These are phyloP conservation scores for Sarcophaga peregrina DNA, from an alignment of 1,140 invertebrate genomes.

Conservation along the genomic window DNA sequence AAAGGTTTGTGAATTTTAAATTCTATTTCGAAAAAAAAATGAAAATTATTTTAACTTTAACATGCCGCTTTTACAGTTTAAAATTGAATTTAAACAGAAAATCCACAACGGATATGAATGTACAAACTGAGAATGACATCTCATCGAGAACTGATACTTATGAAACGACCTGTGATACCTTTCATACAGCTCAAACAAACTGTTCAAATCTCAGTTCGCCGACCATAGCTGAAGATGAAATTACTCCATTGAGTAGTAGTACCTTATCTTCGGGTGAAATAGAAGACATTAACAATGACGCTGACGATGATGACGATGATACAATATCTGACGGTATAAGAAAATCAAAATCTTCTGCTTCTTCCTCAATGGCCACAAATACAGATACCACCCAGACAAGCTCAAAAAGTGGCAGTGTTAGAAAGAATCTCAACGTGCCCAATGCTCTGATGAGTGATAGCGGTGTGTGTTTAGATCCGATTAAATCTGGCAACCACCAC, in stretches of 20 bases:
- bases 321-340: slow-evolving; percentile 53
- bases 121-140: slow-evolving; percentile 55
- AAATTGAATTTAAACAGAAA: slow-evolving; percentile 55
- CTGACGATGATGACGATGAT: slow-evolving; percentile 47
- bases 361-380: slow-evolving; percentile 49
- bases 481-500: slow-evolving; percentile 36
- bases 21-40: not conserved
- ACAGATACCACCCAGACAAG: slow-evolving; percentile 51
- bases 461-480: slow-evolving; percentile 66
- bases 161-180: slow-evolving; percentile 76
- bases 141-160: slow-evolving; percentile 66
- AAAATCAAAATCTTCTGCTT: slow-evolving; percentile 44
- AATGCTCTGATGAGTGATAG: slow-evolving; percentile 68
- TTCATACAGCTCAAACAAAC: slow-evolving; percentile 76
- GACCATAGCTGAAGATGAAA: slow-evolving; percentile 61
- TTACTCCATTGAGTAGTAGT: slow-evolving; percentile 57
- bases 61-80: slow-evolving; percentile 45
- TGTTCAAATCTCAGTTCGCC: slow-evolving; percentile 61
- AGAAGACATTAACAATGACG: slow-evolving; percentile 33
- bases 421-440: slow-evolving; percentile 46
- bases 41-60: not conserved
- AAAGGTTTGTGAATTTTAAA: slow-evolving; percentile 55
- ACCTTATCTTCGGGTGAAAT: slow-evolving; percentile 54
- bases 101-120: slow-evolving; percentile 44
- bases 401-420: slow-evolving; percentile 42